A percentile compares a stretch with the other conserved stretches of the same genome.
phyloP scores from a whole-genome alignment of 2,113 vertebrate genomes.

The Coptodon rendalli region DNA sequence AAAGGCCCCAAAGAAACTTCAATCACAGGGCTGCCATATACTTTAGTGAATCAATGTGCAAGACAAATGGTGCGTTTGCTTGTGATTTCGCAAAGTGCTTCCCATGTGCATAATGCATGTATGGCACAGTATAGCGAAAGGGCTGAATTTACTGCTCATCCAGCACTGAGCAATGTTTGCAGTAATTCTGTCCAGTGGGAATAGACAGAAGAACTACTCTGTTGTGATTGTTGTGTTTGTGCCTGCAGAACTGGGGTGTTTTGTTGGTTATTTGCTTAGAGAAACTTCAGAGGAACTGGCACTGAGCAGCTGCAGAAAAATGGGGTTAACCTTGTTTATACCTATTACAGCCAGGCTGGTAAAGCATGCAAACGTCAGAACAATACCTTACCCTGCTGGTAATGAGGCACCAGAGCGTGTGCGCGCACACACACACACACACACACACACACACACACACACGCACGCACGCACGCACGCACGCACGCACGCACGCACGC shows the following conservation, averaged over 20 bases:
- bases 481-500: rapidly evolving
- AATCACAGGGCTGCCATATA: neutral
- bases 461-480: neutral
- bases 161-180: neutral
- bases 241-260: neutral
- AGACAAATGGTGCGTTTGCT: neutral
- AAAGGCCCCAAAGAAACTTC: slow-evolving; percentile 6
- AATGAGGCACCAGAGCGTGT: neutral
- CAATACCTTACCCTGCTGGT: neutral
- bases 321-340: slow-evolving; percentile 3
- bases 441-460: neutral
- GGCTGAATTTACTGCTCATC: neutral
- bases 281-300: slow-evolving; percentile 5
- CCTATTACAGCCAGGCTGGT: neutral
- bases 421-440: neutral
- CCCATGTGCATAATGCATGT: slow-evolving; percentile 5
- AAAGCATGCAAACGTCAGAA: neutral
- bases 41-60: slow-evolving; percentile 27
- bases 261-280: neutral
- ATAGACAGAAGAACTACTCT: neutral
- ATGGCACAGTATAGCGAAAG: neutral
- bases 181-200: neutral
- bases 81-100: slow-evolving; percentile 20
- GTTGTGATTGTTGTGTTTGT: neutral
- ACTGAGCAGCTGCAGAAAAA: neutral